Evolutionary conservation across 1,140 invertebrate species (phyloP), one percentile per base, ranked within the genome.

Genomic region (Lithobius niger): DNA sequence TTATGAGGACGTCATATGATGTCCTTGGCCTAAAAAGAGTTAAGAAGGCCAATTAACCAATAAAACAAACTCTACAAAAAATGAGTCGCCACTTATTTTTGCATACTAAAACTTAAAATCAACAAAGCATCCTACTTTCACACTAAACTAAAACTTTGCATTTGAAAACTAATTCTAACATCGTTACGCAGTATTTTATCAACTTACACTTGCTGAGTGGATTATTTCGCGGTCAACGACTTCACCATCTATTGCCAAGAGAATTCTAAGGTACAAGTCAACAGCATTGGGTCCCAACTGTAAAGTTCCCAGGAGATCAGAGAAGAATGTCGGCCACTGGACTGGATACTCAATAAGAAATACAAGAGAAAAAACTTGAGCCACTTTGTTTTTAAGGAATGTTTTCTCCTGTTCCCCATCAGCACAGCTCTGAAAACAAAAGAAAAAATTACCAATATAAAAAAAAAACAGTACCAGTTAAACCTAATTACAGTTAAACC

Each of bases 261-360:
- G 62, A 22, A 78, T 68, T 27, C 75, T 62, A 2, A 80, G 65
- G 59, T 76, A 79, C 49, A 77, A 65, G 57, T 77, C 74, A 18
- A 75, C 70, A 27, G 71, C 71, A 19, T 64, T 55, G 24, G 63
- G 62, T 6, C 72, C 76, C 22, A 65, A 53, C n/a, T 58, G 63
- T 21, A 74, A 60, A 3, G 68, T 67, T 6, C 61, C 55, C 16
- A 78, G 64, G 15, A 79, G 57, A 61, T 79, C 77, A 18, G 63
- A 61, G 59, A 79, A 78, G 65, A 78, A 79, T 1, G 63, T 64
- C 10, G 71, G 71, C 78, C 78, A 79, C 27, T 70, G 61, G 18
- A 62, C 51, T 2, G 76, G 76, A 64, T 72, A 79, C 60, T 79
- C 77, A 21, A 67, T 61, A 2, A 78, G 61, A 64, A 77, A 78